Base-by-base conservation (phyloP, 1,140 invertebrate genomes). In the Ceratoteleas bidentatus region DNA sequence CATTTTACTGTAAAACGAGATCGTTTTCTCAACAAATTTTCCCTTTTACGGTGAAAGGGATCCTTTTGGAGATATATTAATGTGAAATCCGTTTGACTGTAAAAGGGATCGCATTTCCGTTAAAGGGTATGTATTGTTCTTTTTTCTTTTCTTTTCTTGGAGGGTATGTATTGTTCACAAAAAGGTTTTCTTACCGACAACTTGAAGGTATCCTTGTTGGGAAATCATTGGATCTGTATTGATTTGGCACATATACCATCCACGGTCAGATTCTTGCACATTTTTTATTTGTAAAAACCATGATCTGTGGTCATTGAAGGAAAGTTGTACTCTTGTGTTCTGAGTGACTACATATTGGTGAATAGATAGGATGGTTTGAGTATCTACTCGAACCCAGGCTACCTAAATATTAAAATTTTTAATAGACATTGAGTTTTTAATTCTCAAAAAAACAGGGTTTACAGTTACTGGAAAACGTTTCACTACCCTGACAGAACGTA, bases 341-440 rank as follows among this genome's bases (percentile, higher is more conserved):
- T 97, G 95, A 2, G 96, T 96, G 81, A 97, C 97, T 47, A 98
- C 96, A 86, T 96, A 95, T 88, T 96, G 95, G 86, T 97, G 96
- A 84, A 98, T 97, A 24, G 96, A 96, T 33, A 98, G 91, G 81
- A 97, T 97, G 3, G 97, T 97, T 90, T 98, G 96, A 0, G 97
- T 98, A 86, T 98, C 96, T 33, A 98, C 96, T 36, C 96, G 92
- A 4, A 98, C 96, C 96, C 97, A 98, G 65, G 97, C 97, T 76
- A 98, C 95, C 96, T 97, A 87, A 38, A 24, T 50, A 24, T 9
- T 11, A 6, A 40, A 40, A n/a, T n/a, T n/a, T n/a, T n/a, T n/a
- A n/a, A n/a, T n/a, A n/a, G n/a, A n/a, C n/a, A n/a, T n/a, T n/a
- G n/a, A n/a, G n/a, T n/a, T n/a, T n/a, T n/a, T n/a, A n/a, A n/a